Percentiles rank a stretch among this genome's conserved stretches.
Evolutionary conservation across 2,888 invertebrate species (phyloP).

Genomic region (Apotomis turbidana): DNA sequence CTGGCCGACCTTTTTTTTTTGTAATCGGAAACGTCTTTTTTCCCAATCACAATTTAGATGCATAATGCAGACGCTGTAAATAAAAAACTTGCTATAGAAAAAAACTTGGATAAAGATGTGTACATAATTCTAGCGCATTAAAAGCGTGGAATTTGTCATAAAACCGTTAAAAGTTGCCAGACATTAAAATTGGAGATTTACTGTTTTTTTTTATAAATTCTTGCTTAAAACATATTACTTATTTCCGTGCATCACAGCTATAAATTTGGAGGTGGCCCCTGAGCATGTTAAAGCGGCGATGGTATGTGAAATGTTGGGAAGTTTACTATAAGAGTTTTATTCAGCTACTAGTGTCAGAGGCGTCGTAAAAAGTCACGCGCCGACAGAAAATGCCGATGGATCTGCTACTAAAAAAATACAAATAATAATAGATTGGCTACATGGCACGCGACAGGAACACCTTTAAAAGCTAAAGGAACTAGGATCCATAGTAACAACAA

Average conservation of each 20-base stretch:
- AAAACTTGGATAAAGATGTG: neutral
- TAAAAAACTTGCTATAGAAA: constrained; percentile 22
- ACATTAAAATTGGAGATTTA: constrained; percentile 9
- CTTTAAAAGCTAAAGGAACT: neutral
- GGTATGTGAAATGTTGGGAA: constrained; percentile 14
- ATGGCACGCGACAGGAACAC: constrained; percentile 66
- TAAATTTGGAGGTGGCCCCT: constrained; percentile 20
- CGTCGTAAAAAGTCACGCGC: constrained; percentile 53
- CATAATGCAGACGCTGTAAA: constrained; percentile 22
- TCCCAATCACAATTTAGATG: constrained; percentile 17
- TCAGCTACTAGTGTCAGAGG: constrained; percentile 45
- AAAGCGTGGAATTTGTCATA: constrained; percentile 24
- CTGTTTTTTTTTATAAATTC: neutral
- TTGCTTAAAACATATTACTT: constrained; percentile 15
- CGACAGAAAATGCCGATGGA: constrained; percentile 56
- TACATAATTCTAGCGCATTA: constrained; percentile 10
- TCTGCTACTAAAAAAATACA: constrained; percentile 46
- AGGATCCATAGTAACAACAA: neutral
- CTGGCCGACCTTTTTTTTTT: constrained; percentile 34
- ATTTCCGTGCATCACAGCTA: constrained; percentile 13
- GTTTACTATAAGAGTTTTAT: constrained; percentile 16
- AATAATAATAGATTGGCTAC: constrained; percentile 53
- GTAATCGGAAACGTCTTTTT: constrained; percentile 25
- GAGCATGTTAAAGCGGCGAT: constrained; percentile 14
- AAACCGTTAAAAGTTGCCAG: constrained; percentile 15